Evolutionary conservation across 2,113 vertebrate genomes (phyloP).

Genomic region (Regulus satrapa): DNA sequence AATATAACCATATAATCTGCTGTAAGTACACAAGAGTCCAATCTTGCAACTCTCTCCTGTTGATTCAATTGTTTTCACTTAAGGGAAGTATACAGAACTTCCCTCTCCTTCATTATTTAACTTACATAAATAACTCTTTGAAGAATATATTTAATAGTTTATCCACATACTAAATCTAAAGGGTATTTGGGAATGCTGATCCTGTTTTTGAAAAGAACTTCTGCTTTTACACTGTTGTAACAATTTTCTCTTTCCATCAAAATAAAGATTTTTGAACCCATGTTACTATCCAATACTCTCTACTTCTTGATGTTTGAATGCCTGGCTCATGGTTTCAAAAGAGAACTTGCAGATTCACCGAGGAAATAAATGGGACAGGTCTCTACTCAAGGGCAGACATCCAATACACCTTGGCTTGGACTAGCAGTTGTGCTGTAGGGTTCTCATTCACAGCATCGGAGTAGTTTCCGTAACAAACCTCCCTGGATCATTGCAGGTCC

Average conservation of each 20-base stretch:
- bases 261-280: neutral
- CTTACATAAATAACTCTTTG: neutral
- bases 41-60: neutral
- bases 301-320: neutral
- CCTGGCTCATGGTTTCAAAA: neutral
- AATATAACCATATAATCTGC: neutral
- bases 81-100: neutral
- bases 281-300: neutral
- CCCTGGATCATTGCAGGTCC: neutral
- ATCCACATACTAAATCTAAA: neutral
- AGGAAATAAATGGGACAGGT: neutral
- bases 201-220: neutral
- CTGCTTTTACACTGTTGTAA: neutral
- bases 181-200: neutral
- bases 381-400: neutral
- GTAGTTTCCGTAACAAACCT: neutral
- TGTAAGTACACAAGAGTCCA: neutral
- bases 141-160: neutral
- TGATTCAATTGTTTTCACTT: neutral
- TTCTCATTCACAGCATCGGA: fast-evolving
- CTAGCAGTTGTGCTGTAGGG: neutral
- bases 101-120: neutral
- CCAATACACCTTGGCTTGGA: neutral
- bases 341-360: neutral
- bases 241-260: neutral